Evolutionary conservation across 1,140 invertebrate species (phyloP), one percentile per base, ranked within the genome.

Genomic region (Drosophila tsacasi): DNA sequence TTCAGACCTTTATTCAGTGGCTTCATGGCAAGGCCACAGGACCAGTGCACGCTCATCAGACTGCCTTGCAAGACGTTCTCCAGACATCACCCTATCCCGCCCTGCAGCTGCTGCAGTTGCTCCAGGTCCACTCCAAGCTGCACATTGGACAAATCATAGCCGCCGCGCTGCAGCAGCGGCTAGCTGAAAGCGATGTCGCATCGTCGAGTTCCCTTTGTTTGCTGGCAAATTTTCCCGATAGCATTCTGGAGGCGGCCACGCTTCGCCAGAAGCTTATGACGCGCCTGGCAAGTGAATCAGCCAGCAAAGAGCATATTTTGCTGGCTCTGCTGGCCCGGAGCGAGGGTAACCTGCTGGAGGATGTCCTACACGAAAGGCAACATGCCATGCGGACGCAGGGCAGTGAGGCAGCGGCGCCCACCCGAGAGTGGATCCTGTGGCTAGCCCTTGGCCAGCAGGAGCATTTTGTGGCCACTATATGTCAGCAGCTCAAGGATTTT

Each of bases 391-490:
- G 30, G 0, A 21, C 32, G 15, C 65, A 61, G n/a, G 55, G 58
- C 39, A 65, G 50, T 12, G 30, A 57, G 46, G 39, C 40, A 30
- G 40, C 27, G 2, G 42, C 39, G 10, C 76, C 79, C 8, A 79
- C 54, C 15, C 79, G 62, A 35, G 75, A 87, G 15, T 30, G 91
- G 23, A 77, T 92, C 5, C 23, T 92, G 10, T 75, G 85, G 8
- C 49, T 91, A 12, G 69, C 83, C 0, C 49, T 81, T 0, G 32
- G 30, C 3, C 44, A 83, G 0, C 58, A 79, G 6, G 49, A 76
- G 30, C 85, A 92, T 55, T 92, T 91, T 61, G 75, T 92, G 15
- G 79, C 85, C 10, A 59, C 75, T 5, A 30, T 91, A 25, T 82
- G 76, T n/a, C 77, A 75, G 10, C 63, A 87, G 5, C 25, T 91